Evolutionary conservation across 1,140 invertebrate genomes (phyloP).

Genomic region (Drosophila navojoa): DNA sequence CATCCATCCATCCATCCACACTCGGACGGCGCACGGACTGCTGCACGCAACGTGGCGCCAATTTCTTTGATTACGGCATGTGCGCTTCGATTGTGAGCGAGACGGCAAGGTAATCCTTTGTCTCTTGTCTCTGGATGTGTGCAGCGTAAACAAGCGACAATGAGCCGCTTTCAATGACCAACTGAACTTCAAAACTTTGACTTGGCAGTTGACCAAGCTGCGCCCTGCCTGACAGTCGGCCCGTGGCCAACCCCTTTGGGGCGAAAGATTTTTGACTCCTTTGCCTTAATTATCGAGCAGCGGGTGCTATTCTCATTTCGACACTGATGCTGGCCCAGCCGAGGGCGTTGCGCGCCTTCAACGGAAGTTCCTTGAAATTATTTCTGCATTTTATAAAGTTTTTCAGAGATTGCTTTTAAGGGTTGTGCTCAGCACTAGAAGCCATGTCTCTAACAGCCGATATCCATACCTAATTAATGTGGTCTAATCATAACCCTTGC

Average conservation of each 20-base stretch:
- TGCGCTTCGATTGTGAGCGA: slow-evolving; percentile 37
- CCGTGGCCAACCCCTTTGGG: slow-evolving; percentile 33
- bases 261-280: slow-evolving; percentile 42
- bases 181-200: slow-evolving; percentile 80
- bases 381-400: neutral
- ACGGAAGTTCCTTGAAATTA: neutral
- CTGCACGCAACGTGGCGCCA: slow-evolving; percentile 77
- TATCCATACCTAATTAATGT: slow-evolving; percentile 1
- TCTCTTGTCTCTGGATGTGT: slow-evolving; percentile 59
- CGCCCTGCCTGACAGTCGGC: neutral
- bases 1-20: slow-evolving; percentile 54
- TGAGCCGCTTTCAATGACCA: slow-evolving; percentile 70
- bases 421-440: neutral
- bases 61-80: slow-evolving; percentile 81
- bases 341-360: neutral
- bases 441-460: neutral
- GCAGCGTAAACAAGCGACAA: slow-evolving; percentile 56
- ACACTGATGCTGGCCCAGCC: neutral
- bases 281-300: slow-evolving; percentile 65
- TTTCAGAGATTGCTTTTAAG: neutral
- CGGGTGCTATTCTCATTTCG: slow-evolving; percentile 29
- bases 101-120: slow-evolving; percentile 58
- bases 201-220: slow-evolving; percentile 48
- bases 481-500: neutral
- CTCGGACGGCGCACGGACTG: slow-evolving; percentile 49